Evolutionary conservation across 92 coral and sea anemone genomes (phyloP).

Genomic region (Ricordea florida): DNA sequence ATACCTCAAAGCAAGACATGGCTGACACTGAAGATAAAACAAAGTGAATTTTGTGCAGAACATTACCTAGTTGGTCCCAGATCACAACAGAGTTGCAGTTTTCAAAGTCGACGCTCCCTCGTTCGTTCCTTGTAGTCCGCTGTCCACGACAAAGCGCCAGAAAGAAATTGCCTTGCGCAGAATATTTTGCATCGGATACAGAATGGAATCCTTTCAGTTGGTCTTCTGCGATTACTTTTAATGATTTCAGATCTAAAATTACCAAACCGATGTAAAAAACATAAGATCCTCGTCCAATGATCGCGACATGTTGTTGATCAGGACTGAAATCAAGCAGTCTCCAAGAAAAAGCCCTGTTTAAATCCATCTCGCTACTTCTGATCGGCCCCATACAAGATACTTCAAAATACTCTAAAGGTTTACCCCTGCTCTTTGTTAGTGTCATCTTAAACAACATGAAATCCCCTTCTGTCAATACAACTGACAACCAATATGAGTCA

Average conservation of each 20-base stretch:
- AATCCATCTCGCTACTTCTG: background rate
- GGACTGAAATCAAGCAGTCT: slow-evolving; percentile 21
- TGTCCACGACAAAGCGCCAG: slow-evolving; percentile 29
- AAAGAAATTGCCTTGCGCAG: slow-evolving; percentile 9
- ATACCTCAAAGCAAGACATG: background rate
- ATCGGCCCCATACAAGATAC: background rate
- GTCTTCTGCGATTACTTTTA: background rate
- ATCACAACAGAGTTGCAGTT: slow-evolving; percentile 9
- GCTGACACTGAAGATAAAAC: background rate
- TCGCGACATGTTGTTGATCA: background rate
- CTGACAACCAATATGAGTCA: slow-evolving; percentile 8
- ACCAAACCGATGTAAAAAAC: slow-evolving; percentile 20
- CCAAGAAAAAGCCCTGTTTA: slow-evolving; percentile 1
- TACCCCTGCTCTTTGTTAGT: background rate
- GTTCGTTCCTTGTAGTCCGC: background rate
- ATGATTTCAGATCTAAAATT: background rate
- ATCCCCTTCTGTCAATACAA: slow-evolving; percentile 9
- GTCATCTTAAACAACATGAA: slow-evolving; percentile 25
- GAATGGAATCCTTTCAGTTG: slow-evolving; percentile 17
- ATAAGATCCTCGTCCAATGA: slow-evolving; percentile 10
- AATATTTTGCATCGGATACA: slow-evolving; percentile 35
- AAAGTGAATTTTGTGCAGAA: slow-evolving; percentile 8
- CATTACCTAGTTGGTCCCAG: slow-evolving; percentile 24
- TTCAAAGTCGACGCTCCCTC: slow-evolving; percentile 1
- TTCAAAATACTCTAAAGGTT: background rate